phyloP scores from a whole-genome alignment of 1,140 invertebrate species.

The Coenobita brevimanus region DNA sequence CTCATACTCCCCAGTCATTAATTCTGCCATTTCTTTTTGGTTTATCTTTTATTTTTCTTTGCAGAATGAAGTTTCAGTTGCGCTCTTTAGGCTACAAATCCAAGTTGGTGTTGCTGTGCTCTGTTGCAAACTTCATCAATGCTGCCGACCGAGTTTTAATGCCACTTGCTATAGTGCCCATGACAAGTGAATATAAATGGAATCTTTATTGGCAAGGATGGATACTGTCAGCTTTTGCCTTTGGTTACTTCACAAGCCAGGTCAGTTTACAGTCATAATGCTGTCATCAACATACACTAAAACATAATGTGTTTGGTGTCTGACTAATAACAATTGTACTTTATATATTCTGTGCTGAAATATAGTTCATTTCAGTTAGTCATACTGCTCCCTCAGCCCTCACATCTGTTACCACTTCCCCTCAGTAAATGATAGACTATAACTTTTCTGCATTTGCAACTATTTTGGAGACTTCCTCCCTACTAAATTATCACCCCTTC shows the following conservation, averaged over 20 bases:
- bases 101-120: constrained; percentile 81
- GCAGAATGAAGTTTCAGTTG: constrained; percentile 69
- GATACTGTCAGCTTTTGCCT: constrained; percentile 86
- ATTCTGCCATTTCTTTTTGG: no score
- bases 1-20: no score
- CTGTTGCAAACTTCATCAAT: constrained; percentile 86
- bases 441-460: no score
- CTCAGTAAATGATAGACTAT: no score
- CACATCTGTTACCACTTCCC: no score
- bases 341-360: no score
- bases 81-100: constrained; percentile 72
- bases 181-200: constrained; percentile 85
- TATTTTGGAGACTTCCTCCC: no score
- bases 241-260: constrained; percentile 87
- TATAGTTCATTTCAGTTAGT: no score
- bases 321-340: no score
- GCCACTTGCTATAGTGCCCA: constrained; percentile 86
- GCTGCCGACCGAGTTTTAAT: constrained; percentile 86
- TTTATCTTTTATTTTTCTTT: constrained; percentile 2
- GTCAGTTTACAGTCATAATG: constrained; percentile 72
- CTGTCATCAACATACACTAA: not conserved
- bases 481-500: no score
- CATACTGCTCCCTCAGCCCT: no score
- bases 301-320: no score
- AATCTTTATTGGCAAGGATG: constrained; percentile 84